Base-by-base conservation (phyloP, 2,113 vertebrate genomes). In the Carassius carassius region DNA sequence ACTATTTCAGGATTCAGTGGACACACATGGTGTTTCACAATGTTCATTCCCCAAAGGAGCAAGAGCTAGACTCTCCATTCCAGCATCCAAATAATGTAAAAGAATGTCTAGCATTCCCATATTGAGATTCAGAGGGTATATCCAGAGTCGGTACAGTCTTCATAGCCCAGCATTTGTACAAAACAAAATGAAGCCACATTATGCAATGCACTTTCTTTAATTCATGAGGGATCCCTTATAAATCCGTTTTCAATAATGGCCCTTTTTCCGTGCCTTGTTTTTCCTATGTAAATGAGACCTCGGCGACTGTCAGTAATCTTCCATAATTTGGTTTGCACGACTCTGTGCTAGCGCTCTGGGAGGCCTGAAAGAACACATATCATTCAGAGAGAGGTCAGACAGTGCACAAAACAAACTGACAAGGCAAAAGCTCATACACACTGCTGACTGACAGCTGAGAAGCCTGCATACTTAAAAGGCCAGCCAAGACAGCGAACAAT, bases 161-260 rank as follows among this genome's bases (percentile, higher is more conserved):
- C 84, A 80, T 86, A 86, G 83, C 75, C 63, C 47, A 3, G 37
- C 51, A 56, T 54, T 75, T 79, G 14, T 49, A 82, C 65, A 51
- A 88, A 84, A 85, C 79, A 85, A 82, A 88, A 86, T 88, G 81
- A 60, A 32, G 21, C 70, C 60, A 51, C 76, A 82, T 78, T 86
- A 85, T 86, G 73, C 80, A 19, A n/a, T 41, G 37, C 47, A 51
- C 73, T 85, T 87, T 89, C 82, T 88, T 87, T 79, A 87, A 88
- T 88, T 90, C 88, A 90, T 80, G 85, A 90, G 80, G 56, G 69
- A 84, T 76, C 75, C 58, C 49, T 88, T 83, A 84, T 86, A 81
- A 89, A 88, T 87, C 89, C 87, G 85, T 86, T 87, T 87, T 86
- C 87, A 87, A 86, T 90, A 87, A 90, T 62, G 29, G 76, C 60